Evolutionary conservation across 37 sponge, comb jelly and placozoan genomes (phyloP).

Genomic region (Aphrocallistes beatrix): DNA sequence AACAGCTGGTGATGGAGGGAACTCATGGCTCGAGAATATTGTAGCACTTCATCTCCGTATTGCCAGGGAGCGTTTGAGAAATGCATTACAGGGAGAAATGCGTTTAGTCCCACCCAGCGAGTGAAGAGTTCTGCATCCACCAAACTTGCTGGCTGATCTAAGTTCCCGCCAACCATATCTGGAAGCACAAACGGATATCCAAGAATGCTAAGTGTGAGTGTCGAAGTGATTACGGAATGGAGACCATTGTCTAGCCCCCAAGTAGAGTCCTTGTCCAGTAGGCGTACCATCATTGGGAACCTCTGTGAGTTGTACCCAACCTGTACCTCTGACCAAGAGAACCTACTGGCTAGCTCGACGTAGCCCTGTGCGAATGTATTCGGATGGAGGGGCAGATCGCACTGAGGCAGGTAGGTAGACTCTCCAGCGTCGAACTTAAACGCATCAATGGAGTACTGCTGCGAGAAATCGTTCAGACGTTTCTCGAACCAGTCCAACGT

Average conservation of each 20-base stretch:
- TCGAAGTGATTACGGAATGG: slow-evolving; percentile 49
- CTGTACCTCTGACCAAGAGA: slow-evolving; percentile 31
- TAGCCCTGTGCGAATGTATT: slow-evolving; percentile 30
- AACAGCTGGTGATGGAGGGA: slow-evolving; percentile 25
- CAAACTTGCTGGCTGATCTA: not conserved
- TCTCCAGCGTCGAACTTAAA: slow-evolving; percentile 73
- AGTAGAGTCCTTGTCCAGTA: slow-evolving; percentile 34
- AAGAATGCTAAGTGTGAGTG: slow-evolving; percentile 49
- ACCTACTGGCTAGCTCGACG: slow-evolving; percentile 29
- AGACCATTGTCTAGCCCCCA: slow-evolving; percentile 61
- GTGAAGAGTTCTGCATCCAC: slow-evolving; percentile 42
- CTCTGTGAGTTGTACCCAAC: slow-evolving; percentile 65
- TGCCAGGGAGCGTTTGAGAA: slow-evolving; percentile 61
- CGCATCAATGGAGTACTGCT: slow-evolving; percentile 16
- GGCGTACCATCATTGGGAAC: slow-evolving; percentile 33
- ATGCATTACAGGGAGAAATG: slow-evolving; percentile 73
- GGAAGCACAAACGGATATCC: slow-evolving; percentile 75
- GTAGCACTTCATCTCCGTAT: slow-evolving; percentile 10
- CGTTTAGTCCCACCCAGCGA: slow-evolving; percentile 59
- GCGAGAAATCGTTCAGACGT: slow-evolving; percentile 25
- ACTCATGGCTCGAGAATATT: slow-evolving; percentile 22
- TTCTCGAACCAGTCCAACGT: slow-evolving; percentile 21
- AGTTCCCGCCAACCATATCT: slow-evolving; percentile 47
- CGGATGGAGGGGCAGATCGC: slow-evolving; percentile 27
- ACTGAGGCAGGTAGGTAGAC: slow-evolving; percentile 56